These are phyloP conservation scores for Phrynocephalus forsythii DNA, from an alignment of 2,797 vertebrate genomes.

Conservation along the genomic window DNA sequence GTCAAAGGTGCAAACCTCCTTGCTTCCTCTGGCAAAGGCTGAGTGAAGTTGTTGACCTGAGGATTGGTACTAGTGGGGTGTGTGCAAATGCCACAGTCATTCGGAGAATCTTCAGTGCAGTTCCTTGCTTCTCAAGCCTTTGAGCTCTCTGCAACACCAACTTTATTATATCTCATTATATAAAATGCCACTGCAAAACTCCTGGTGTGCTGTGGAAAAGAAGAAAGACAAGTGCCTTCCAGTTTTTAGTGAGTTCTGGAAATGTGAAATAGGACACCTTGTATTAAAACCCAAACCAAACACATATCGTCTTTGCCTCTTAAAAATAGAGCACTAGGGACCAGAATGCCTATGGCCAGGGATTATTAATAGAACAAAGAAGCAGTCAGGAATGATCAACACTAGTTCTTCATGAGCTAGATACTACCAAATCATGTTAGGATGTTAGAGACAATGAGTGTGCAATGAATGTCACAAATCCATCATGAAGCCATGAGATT, in stretches of 20 bases:
- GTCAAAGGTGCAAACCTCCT: slow-evolving; percentile 12
- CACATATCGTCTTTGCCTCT: neutral
- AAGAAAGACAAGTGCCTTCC: neutral
- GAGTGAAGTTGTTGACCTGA: slow-evolving; percentile 4
- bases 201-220: neutral
- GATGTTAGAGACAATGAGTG: neutral
- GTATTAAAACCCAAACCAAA: neutral
- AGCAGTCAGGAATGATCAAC: neutral
- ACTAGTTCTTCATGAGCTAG: neutral
- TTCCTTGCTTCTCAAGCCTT: neutral
- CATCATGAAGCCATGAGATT: neutral
- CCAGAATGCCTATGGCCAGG: neutral
- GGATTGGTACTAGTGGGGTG: slow-evolving; percentile 8
- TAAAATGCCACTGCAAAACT: neutral
- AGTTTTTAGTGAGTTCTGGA: neutral
- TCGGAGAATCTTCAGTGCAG: neutral
- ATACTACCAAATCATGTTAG: neutral
- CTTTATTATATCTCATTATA: neutral
- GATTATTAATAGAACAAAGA: neutral
- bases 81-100: neutral
- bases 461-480: neutral
- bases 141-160: neutral
- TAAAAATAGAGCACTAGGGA: neutral
- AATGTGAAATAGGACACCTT: neutral
- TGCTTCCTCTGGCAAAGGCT: slow-evolving; percentile 15